Evolutionary conservation across 2,113 vertebrate genomes (phyloP), one percentile per base, ranked within the genome.

Genomic region (Reinhardtius hippoglossoides): DNA sequence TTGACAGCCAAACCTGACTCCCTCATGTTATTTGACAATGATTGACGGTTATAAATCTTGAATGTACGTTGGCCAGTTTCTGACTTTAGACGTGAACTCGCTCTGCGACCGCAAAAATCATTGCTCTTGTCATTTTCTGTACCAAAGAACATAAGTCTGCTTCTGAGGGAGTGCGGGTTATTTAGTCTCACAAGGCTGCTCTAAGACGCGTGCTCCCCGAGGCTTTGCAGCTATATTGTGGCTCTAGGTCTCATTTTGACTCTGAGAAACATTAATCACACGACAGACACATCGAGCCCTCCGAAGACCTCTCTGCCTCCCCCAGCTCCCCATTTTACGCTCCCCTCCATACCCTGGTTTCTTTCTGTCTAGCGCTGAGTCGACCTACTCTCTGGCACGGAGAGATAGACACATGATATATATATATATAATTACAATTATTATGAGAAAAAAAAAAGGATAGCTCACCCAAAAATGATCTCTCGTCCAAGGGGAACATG

Each of bases 221-320:
- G 77, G 84, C 64, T 70, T 27, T 3, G 71, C 26, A 27, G 71
- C 50, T 5, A 20, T 12, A 48, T 27, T 46, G n/a, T 59, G 56
- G 40, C 71, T 61, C 58, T 6, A 37, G 42, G 73, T 60, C 81
- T 86, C 67, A 74, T 62, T 83, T 73, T 63, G 50, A 82, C 52
- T 82, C 50, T 57, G 44, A 60, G 67, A 54, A 62, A 66, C 78
- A 81, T 84, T 78, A 67, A 88, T 87, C 84, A 81, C 35, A 31
- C 40, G 0, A 46, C 48, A 62, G 75, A 82, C 81, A 71, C 50
- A 46, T 71, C 57, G 67, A 62, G 66, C 68, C 56, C 71, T 67
- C 50, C 5, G 14, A 48, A 80, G 64, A 70, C 55, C 44, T 77
- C 31, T 65, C 46, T 31, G 46, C 50, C 44, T 56, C 48, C 54